phyloP scores from a whole-genome alignment of 2,797 vertebrate genomes.

The Sebastolobus altivelis region DNA sequence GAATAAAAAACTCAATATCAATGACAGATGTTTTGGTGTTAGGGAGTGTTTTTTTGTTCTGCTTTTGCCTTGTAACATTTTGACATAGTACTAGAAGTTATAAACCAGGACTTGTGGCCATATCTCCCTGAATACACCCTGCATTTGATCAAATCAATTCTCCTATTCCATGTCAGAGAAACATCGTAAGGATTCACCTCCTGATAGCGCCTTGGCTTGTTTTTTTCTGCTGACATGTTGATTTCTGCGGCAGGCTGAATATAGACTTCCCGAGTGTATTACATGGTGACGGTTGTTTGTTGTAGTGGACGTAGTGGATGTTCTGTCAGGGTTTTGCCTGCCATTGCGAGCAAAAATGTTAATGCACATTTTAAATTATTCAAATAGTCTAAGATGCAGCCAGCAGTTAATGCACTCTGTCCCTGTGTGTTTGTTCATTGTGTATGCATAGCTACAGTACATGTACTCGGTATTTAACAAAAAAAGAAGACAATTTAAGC shows the following conservation, averaged over 20 bases:
- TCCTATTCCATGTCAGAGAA: not conserved
- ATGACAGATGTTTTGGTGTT: slow-evolving; percentile 6
- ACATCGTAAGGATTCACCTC: not conserved
- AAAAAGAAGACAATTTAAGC: slow-evolving; percentile 30
- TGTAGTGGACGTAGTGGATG: slow-evolving; percentile 49
- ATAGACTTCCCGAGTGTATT: slow-evolving; percentile 30
- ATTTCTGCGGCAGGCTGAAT: slow-evolving; percentile 13
- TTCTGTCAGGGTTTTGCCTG: slow-evolving; percentile 33
- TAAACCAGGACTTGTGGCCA: slow-evolving; percentile 3
- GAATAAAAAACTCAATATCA: not conserved
- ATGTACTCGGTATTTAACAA: slow-evolving; percentile 33
- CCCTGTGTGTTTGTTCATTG: slow-evolving; percentile 51
- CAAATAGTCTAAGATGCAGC: slow-evolving; percentile 20
- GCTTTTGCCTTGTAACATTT: slow-evolving; percentile 11
- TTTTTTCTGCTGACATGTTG: slow-evolving; percentile 15
- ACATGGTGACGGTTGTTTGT: slow-evolving; percentile 50
- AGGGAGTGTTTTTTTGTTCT: not conserved
- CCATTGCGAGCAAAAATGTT: slow-evolving; percentile 43
- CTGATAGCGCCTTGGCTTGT: not conserved
- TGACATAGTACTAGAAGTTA: not conserved
- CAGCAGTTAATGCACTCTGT: slow-evolving; percentile 35
- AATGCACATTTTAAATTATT: slow-evolving; percentile 45
- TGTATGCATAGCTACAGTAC: slow-evolving; percentile 39
- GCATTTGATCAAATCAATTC: not conserved
- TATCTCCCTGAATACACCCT: not conserved